A percentile compares a stretch with the other conserved stretches of the same genome.
These are phyloP conservation scores for Caradrina clavipalpis DNA, from an alignment of 2,888 invertebrate genomes.

Conservation along the genomic window DNA sequence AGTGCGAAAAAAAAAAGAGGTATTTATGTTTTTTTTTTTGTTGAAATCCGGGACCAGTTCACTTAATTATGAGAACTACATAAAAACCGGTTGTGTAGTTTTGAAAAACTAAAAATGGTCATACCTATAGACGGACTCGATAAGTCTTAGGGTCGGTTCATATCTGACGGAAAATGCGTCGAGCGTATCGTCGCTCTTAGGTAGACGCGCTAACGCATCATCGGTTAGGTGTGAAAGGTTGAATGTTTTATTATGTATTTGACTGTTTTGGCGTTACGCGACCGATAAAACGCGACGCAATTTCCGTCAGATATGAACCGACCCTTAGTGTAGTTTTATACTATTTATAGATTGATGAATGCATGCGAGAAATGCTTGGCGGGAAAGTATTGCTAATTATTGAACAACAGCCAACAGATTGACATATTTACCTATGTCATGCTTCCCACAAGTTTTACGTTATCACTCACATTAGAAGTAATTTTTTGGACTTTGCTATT, in stretches of 20 bases:
- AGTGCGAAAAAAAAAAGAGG: no score
- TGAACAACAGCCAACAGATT: slow-evolving; percentile 31
- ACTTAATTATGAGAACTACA: background rate
- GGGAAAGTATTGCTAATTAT: slow-evolving; percentile 1
- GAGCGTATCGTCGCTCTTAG: no score
- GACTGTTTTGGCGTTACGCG: no score
- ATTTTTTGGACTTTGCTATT: background rate
- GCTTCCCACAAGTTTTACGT: background rate
- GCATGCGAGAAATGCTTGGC: background rate
- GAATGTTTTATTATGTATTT: no score
- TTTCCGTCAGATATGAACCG: no score
- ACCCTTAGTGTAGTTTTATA: background rate
- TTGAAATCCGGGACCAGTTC: background rate
- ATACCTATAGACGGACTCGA: background rate
- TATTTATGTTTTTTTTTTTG: no score
- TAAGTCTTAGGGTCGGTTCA: no score
- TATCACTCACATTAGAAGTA: background rate
- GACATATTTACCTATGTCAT: background rate
- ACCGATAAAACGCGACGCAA: no score
- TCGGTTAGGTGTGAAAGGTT: no score
- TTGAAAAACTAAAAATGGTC: background rate
- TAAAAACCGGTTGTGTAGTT: no score
- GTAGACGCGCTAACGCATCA: no score
- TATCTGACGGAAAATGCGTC: no score
- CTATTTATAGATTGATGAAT: background rate